Conservation (phyloP, 2,888 invertebrate genomes). For the Acrobeloides nanus region DNA sequence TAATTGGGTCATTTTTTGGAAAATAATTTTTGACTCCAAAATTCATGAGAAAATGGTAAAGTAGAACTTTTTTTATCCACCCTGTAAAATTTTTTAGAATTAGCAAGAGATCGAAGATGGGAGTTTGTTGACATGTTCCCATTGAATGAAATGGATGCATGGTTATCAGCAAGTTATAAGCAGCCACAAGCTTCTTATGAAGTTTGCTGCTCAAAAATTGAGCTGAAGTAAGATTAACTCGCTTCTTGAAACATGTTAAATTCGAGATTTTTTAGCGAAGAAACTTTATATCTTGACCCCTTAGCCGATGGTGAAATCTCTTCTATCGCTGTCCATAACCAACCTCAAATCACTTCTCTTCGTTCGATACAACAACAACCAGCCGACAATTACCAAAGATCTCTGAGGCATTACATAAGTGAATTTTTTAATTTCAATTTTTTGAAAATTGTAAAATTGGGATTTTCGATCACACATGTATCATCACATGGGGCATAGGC, state of each 20-base stretch:
- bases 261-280: conserved; percentile 32
- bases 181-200: conserved; percentile 23
- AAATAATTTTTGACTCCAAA: not conserved
- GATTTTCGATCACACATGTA: too few species aligned
- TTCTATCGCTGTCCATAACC: conserved; percentile 27
- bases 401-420: conserved; percentile 44
- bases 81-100: conserved; percentile 21
- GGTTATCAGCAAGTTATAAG: conserved; percentile 36
- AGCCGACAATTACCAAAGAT: conserved; percentile 42
- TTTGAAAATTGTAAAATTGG: conserved; percentile 2
- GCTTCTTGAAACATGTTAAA: conserved; percentile 3
- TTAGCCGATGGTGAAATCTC: conserved; percentile 37
- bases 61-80: not conserved
- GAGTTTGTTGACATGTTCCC: conserved; percentile 29
- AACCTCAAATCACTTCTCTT: conserved; percentile 34
- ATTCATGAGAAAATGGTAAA: not conserved
- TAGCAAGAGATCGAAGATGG: conserved; percentile 22
- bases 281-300: conserved; percentile 37
- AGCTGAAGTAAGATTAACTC: conserved; percentile 25
- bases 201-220: conserved; percentile 39
- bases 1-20: too few species aligned
- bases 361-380: conserved; percentile 25
- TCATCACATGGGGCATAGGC: too few species aligned
- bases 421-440: not conserved
- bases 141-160: conserved; percentile 37